These are phyloP conservation scores for Slavum lentiscoides DNA, from an alignment of 2,888 invertebrate genomes.

Conservation along the genomic window DNA sequence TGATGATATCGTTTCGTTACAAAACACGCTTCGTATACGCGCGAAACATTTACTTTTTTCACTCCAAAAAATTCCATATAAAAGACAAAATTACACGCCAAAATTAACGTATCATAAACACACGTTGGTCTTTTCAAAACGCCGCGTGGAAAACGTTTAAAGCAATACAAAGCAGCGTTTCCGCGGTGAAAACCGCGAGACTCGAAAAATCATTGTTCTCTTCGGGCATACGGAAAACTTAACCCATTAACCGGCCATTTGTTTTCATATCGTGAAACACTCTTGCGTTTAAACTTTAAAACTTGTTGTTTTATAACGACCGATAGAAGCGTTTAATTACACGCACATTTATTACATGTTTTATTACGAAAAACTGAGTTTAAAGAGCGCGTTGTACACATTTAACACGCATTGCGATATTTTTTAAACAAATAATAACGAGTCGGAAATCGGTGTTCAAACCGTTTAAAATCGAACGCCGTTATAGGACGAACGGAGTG, in stretches of 20 bases:
- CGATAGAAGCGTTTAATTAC: slow-evolving; percentile 22
- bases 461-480: too few relatives aligned
- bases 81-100: background rate
- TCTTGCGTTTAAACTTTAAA: slow-evolving; percentile 6
- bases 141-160: background rate
- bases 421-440: too few relatives aligned
- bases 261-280: slow-evolving; percentile 6
- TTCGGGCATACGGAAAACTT: slow-evolving; percentile 7
- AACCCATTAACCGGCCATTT: slow-evolving; percentile 24
- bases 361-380: too few relatives aligned
- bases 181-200: background rate
- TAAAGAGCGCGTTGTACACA: too few relatives aligned
- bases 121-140: background rate
- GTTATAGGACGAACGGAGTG: too few relatives aligned
- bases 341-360: background rate
- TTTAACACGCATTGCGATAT: too few relatives aligned
- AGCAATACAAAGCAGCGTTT: slow-evolving; percentile 3
- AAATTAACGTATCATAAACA: background rate
- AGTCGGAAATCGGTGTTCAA: too few relatives aligned
- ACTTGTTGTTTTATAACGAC: slow-evolving; percentile 20
- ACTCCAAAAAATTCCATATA: background rate
- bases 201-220: background rate
- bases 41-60: too few relatives aligned
- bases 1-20: too few relatives aligned
- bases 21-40: too few relatives aligned